Percentiles rank a stretch among this genome's conserved stretches.
Conservation (phyloP, 2,797 vertebrate species). For the Spheniscus humboldti region DNA sequence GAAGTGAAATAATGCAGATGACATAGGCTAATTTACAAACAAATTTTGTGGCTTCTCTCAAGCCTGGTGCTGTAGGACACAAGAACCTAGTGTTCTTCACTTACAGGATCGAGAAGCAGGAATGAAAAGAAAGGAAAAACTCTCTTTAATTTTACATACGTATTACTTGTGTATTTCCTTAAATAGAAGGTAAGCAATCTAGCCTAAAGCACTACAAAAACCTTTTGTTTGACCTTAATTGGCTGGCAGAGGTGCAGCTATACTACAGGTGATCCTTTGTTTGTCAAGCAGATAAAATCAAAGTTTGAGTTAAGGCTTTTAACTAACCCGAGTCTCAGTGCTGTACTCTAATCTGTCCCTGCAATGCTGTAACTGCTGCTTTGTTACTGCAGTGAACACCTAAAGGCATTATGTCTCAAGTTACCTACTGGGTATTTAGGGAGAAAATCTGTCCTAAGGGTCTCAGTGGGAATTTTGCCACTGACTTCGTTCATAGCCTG, state of each 20-base stretch:
- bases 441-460: not conserved
- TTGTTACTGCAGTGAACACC: not conserved
- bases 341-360: not conserved
- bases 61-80: not conserved
- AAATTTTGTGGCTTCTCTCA: not conserved
- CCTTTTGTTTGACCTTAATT: not conserved
- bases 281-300: not conserved
- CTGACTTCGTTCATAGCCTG: not conserved
- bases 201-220: not conserved
- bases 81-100: not conserved
- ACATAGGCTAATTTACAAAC: not conserved
- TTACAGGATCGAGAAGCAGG: not conserved
- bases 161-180: not conserved
- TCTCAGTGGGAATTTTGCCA: not conserved
- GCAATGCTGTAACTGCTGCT: not conserved
- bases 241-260: not conserved
- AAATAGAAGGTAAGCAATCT: not conserved
- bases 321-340: not conserved
- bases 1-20: not conserved
- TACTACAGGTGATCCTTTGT: not conserved
- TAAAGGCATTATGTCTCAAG: not conserved
- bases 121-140: not conserved
- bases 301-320: not conserved
- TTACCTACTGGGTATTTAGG: not conserved
- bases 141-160: not conserved